Conservation (phyloP, 2,113 vertebrate species). For the Dipodomys ordii region DNA sequence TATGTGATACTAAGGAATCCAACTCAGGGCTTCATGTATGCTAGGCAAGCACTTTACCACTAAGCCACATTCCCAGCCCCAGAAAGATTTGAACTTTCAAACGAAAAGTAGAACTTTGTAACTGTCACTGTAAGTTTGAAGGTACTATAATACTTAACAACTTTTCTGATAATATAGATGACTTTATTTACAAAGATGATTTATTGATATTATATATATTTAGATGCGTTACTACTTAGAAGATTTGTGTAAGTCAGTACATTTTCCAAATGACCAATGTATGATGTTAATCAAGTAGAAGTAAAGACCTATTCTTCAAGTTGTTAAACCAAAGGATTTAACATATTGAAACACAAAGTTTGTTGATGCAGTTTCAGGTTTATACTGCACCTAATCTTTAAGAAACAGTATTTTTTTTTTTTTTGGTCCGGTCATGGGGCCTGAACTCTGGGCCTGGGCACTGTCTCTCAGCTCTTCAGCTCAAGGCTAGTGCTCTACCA, state of each 20-base stretch:
- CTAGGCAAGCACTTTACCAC: too few species aligned
- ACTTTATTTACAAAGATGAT: background rate
- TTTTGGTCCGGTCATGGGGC: too few species aligned
- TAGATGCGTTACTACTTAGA: background rate
- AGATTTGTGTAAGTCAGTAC: background rate
- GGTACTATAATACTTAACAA: background rate
- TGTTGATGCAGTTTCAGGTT: background rate
- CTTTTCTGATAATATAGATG: background rate
- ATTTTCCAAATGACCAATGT: background rate
- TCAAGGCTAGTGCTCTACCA: too few species aligned
- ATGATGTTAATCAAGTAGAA: background rate
- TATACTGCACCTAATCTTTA: background rate
- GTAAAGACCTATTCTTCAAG: background rate
- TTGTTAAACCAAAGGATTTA: background rate
- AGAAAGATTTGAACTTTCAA: background rate
- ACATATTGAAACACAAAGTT: background rate
- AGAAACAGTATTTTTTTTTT: background rate
- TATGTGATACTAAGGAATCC: too few species aligned
- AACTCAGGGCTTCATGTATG: too few species aligned
- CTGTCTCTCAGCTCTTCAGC: too few species aligned
- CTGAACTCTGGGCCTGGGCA: too few species aligned
- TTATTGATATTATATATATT: background rate
- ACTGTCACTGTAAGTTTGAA: background rate
- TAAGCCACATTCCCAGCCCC: too few species aligned
- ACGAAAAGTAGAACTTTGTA: slow-evolving; percentile 9